Conservation (phyloP, 2,113 vertebrate genomes). For the Capra hircus region DNA sequence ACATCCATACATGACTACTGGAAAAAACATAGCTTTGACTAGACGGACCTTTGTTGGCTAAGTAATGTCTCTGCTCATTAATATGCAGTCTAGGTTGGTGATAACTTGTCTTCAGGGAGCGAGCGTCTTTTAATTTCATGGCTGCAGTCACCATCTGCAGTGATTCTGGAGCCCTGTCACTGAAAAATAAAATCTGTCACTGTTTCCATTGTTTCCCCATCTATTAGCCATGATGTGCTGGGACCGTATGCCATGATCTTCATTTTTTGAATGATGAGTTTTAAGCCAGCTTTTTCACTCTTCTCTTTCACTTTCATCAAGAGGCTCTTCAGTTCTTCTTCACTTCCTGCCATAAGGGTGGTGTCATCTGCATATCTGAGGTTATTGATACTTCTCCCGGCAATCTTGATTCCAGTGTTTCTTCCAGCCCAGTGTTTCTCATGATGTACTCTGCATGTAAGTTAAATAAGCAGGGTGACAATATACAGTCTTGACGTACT, state of each 20-base stretch:
- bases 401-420: neutral
- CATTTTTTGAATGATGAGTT: neutral
- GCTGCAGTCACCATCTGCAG: neutral
- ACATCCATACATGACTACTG: neutral
- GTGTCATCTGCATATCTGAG: neutral
- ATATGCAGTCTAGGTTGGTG: neutral
- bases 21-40: neutral
- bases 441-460: neutral
- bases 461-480: neutral
- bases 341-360: neutral
- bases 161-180: neutral
- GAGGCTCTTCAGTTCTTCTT: neutral
- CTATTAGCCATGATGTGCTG: neutral
- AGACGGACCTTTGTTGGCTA: neutral
- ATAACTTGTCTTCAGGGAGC: neutral
- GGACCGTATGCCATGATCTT: neutral
- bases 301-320: neutral
- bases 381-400: neutral
- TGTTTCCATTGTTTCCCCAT: neutral
- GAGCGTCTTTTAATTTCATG: neutral
- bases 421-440: neutral
- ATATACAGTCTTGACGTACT: neutral
- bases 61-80: neutral
- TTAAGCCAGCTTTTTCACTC: neutral
- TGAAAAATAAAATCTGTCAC: neutral